phyloP scores from a whole-genome alignment of 2,888 invertebrate species.

The Physocephala rufipes region DNA sequence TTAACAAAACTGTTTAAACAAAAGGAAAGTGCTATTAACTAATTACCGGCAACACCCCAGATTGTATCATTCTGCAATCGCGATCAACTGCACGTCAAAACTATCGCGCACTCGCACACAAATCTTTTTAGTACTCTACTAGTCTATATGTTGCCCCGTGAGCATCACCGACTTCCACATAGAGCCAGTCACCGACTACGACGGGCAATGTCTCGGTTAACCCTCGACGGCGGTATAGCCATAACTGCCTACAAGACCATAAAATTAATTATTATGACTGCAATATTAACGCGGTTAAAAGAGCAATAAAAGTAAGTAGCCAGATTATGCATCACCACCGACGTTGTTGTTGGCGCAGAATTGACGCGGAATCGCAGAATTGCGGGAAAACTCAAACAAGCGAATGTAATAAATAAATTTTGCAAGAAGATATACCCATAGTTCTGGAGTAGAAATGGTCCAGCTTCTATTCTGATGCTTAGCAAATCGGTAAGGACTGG shows the following conservation, averaged over 20 bases:
- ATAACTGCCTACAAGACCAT: constrained; percentile 38
- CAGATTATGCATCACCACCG: neutral
- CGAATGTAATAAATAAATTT: constrained; percentile 26
- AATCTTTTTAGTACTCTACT: neutral
- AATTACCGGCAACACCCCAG: constrained; percentile 9
- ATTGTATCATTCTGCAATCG: neutral
- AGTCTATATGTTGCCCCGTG: neutral
- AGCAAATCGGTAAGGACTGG: constrained; percentile 5
- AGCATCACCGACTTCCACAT: neutral
- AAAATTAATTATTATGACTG: constrained; percentile 45
- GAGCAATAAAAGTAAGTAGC: constrained; percentile 37
- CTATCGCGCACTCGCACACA: constrained; percentile 29
- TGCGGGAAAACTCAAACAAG: constrained; percentile 7
- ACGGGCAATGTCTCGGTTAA: neutral
- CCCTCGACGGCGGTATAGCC: constrained; percentile 13
- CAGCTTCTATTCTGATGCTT: neutral
- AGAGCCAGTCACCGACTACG: constrained; percentile 13
- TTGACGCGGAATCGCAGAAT: constrained; percentile 4
- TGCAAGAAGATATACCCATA: neutral
- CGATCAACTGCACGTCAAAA: constrained; percentile 7
- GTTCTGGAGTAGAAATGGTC: neutral
- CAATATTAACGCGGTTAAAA: constrained; percentile 44
- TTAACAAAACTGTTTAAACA: neutral
- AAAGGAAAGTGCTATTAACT: neutral
- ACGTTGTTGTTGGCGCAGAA: neutral